Base-by-base conservation (phyloP, 64 coral and sea anemone genomes). In the Porites australiensis region DNA sequence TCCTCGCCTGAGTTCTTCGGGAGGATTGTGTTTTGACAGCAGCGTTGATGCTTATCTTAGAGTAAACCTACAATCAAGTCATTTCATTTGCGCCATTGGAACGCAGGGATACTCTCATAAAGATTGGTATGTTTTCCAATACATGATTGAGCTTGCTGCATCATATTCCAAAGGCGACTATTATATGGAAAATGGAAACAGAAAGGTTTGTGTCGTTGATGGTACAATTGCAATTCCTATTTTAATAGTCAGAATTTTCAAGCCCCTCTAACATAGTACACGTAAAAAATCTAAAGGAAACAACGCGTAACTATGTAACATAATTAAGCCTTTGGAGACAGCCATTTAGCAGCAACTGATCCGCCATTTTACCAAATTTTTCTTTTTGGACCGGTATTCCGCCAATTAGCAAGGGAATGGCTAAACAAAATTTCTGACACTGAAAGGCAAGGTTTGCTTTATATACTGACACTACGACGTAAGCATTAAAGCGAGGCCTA, bases 81-180 rank as follows among this genome's bases (percentile, higher is more conserved):
- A 83, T 13, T 48, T 68, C 4, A 52, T 83, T 51, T 83, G 81
- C 44, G 81, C 81, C 13, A 83, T 83, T 64, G 62, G 81, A 12
- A 64, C 62, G 44, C 81, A 83, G 44, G 81, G 81, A 7, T 4
- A 50, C 16, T 50, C 46, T 2, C 11, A 46, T 7, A 37, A 18
- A 0, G 8, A 19, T n/a, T 44, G 73, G 11, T 83, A 51, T 20
- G 62, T 83, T n/a, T 2, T 3, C 0, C 11, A 19, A 20, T 83
- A 83, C 62, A 50, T 13, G 3, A n/a, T 83, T 64, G 44, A 68
- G 22, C 45, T 83, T 16, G 81, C 44, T 4, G 20, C 50, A 6
- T 18, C 49, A 69, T 3, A 68, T 51, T 50, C 3, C 2, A 47
- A 51, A 2, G 44, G 18, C 3, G 81, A 83, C 13, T 22, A 21